A percentile compares a stretch with the other conserved stretches of the same genome.
Conservation (phyloP, 1,140 invertebrate genomes). For the Solenopsis fugax region DNA sequence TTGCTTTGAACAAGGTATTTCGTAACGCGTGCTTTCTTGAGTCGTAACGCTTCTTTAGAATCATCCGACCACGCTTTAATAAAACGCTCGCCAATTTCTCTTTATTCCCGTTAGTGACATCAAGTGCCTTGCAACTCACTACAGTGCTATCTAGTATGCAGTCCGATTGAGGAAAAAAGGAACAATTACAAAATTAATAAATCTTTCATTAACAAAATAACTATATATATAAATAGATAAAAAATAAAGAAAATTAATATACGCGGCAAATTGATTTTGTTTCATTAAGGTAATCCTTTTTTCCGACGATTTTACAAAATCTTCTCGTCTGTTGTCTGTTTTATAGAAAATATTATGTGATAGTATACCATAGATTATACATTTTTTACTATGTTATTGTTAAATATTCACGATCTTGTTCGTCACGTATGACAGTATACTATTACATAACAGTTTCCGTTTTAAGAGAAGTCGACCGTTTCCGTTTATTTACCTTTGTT, state of each 20-base stretch:
- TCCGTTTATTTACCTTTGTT: constrained; percentile 88
- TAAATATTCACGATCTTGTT: not conserved
- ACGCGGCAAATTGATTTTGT: not conserved
- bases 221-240: not conserved
- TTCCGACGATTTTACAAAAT: constrained; percentile 16
- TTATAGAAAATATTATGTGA: constrained; percentile 18
- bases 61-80: constrained; percentile 81
- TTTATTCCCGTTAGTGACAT: constrained; percentile 59
- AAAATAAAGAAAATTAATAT: constrained; percentile 14
- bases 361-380: constrained; percentile 19
- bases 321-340: not conserved
- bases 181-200: constrained; percentile 58
- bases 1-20: constrained; percentile 19
- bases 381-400: not conserved
- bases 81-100: constrained; percentile 74
- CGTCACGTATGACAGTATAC: constrained; percentile 28
- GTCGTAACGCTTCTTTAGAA: constrained; percentile 76
- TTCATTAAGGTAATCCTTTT: not conserved
- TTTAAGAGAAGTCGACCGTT: not conserved
- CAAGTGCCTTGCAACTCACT: constrained; percentile 60
- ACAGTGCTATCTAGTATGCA: constrained; percentile 71
- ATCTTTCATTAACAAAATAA: constrained; percentile 11
- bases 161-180: constrained; percentile 73
- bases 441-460: constrained; percentile 27
- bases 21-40: constrained; percentile 63